Percentiles rank a stretch among this genome's conserved stretches.
These are phyloP conservation scores for Acanthoscelides obtectus DNA, from an alignment of 2,888 invertebrate genomes.

Conservation along the genomic window DNA sequence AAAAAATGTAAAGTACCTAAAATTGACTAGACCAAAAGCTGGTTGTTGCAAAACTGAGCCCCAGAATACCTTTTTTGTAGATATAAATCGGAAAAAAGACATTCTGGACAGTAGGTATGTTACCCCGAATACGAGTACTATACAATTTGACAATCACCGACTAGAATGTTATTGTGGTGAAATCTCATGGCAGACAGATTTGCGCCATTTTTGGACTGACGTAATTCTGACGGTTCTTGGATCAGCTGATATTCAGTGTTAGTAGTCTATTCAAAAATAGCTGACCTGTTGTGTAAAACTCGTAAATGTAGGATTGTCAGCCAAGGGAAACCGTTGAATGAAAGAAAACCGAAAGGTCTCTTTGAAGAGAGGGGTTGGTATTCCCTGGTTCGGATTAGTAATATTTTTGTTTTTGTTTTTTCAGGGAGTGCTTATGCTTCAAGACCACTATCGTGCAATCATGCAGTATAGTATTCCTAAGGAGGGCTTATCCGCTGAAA, in stretches of 20 bases:
- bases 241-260: background rate
- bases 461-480: slow-evolving; percentile 74
- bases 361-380: slow-evolving; percentile 44
- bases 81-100: too few relatives aligned
- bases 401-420: slow-evolving; percentile 46
- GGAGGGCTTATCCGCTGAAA: slow-evolving; percentile 48
- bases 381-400: slow-evolving; percentile 18
- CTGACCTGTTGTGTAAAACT: background rate
- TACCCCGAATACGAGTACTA: too few relatives aligned
- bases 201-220: too few relatives aligned
- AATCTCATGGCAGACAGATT: too few relatives aligned
- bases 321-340: background rate
- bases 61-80: too few relatives aligned
- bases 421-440: slow-evolving; percentile 68
- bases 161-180: too few relatives aligned
- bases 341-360: slow-evolving; percentile 36
- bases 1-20: background rate
- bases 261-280: background rate
- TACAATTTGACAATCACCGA: too few relatives aligned
- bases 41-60: too few relatives aligned
- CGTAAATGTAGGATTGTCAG: background rate
- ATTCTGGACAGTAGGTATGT: too few relatives aligned
- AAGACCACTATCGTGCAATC: slow-evolving; percentile 66
- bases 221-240: too few relatives aligned
- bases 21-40: background rate